Evolutionary conservation across 2,113 vertebrate species (phyloP).

Genomic region (Myocastor coypus): DNA sequence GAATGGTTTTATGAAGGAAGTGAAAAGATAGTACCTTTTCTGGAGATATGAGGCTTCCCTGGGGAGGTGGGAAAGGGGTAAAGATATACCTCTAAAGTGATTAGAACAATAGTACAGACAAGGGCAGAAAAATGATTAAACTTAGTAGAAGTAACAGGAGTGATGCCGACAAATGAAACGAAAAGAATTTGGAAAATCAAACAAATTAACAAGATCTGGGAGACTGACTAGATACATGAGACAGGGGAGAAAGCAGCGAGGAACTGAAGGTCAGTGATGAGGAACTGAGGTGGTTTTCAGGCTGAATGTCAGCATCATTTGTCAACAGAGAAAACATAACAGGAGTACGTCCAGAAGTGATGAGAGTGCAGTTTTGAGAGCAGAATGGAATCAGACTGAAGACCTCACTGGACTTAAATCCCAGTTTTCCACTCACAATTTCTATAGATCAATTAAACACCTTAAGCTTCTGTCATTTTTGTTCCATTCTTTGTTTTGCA

Average conservation of each 20-base stretch:
- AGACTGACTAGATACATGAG: neutral
- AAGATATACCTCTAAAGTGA: neutral
- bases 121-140: neutral
- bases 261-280: neutral
- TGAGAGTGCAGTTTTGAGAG: neutral
- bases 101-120: neutral
- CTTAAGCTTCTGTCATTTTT: neutral
- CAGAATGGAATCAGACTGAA: neutral
- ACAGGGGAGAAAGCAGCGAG: neutral
- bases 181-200: neutral
- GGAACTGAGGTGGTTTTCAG: neutral
- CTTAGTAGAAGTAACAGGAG: neutral
- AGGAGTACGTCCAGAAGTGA: neutral
- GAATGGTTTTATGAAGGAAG: neutral
- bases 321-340: neutral
- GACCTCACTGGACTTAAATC: neutral
- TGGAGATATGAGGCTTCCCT: neutral
- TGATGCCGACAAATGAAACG: slow-evolving; percentile 16
- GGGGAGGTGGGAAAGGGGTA: neutral
- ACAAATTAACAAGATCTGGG: neutral
- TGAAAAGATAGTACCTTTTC: slow-evolving; percentile 14
- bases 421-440: neutral
- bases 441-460: neutral
- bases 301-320: neutral
- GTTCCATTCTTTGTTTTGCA: neutral